These are phyloP conservation scores for Endotricha flammealis DNA, from an alignment of 2,888 invertebrate species.

Conservation along the genomic window DNA sequence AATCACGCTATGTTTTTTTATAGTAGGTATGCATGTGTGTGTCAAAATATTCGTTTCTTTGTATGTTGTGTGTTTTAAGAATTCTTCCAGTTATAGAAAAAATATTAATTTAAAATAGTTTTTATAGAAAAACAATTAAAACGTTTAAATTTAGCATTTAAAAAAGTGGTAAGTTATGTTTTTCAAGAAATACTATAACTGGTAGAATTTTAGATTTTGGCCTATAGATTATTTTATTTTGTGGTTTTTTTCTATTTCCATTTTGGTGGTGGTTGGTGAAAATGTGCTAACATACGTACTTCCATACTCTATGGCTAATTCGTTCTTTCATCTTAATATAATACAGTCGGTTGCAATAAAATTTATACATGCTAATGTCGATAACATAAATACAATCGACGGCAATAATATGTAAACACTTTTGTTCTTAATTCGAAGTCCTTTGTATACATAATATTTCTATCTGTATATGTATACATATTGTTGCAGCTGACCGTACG, in stretches of 20 bases:
- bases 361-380: too few relatives aligned
- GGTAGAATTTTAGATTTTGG: neutral
- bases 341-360: conserved; percentile 19
- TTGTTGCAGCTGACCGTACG: too few relatives aligned
- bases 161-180: too few relatives aligned
- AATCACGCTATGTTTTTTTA: too few relatives aligned
- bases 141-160: too few relatives aligned
- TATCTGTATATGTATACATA: too few relatives aligned
- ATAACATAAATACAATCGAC: too few relatives aligned
- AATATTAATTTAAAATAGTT: neutral
- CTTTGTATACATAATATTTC: too few relatives aligned
- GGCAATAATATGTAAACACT: too few relatives aligned
- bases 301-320: conserved; percentile 77
- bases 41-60: conserved; percentile 21
- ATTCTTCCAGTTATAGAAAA: neutral
- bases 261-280: conserved; percentile 77
- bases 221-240: neutral
- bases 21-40: conserved; percentile 1
- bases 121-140: too few relatives aligned
- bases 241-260: conserved; percentile 33
- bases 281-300: conserved; percentile 74
- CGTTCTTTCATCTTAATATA: conserved; percentile 51
- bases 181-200: neutral
- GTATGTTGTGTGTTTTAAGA: conserved; percentile 2
- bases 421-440: too few relatives aligned